Conservation (phyloP, 2,113 vertebrate genomes). For the Vulpes lagopus region DNA sequence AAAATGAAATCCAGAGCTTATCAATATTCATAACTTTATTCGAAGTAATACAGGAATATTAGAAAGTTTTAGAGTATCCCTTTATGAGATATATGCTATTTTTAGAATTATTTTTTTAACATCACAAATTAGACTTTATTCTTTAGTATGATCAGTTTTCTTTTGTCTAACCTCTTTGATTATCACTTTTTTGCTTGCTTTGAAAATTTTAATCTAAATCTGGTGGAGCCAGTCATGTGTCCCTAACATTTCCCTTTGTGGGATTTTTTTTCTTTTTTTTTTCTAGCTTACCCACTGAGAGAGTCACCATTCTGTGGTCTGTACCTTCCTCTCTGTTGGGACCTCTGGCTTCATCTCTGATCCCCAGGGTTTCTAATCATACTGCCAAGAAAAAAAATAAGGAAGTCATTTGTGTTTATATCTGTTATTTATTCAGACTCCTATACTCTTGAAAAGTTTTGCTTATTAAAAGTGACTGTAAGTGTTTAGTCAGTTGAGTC, state of each 20-base stretch:
- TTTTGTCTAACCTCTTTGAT: not conserved
- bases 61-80: not conserved
- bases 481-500: no score
- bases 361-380: not conserved
- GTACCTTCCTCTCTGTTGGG: not conserved
- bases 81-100: not conserved
- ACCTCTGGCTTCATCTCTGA: not conserved
- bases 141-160: not conserved
- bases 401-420: not conserved
- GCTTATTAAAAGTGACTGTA: not conserved
- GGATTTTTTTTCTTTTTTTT: not conserved
- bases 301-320: not conserved
- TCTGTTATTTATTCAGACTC: not conserved
- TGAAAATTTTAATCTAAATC: not conserved
- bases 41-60: not conserved
- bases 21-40: not conserved
- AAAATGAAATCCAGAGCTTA: not conserved
- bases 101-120: not conserved
- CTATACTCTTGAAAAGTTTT: not conserved
- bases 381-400: not conserved
- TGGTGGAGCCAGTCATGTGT: not conserved
- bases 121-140: not conserved
- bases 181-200: slow-evolving; percentile 6
- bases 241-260: not conserved
- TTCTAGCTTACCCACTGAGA: not conserved